Base-by-base conservation (phyloP, 2,888 invertebrate genomes). In the Ectemnius cavifrons region DNA sequence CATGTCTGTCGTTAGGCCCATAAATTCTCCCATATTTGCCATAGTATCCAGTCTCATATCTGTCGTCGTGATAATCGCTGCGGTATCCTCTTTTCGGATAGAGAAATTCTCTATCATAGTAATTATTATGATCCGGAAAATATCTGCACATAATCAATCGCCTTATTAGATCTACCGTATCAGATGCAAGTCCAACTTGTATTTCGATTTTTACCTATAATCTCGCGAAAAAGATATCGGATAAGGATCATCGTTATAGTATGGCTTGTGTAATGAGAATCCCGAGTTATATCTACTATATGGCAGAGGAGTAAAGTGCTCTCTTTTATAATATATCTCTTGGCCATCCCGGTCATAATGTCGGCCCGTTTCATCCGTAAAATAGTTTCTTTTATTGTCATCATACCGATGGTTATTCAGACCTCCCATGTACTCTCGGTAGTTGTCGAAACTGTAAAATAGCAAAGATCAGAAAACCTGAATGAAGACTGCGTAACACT, bases 401-500 rank as follows among this genome's bases (percentile, higher is more conserved):
- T 92, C 87, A 78, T 92, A 91, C 78, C 92, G 91, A 65, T 92
- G 92, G 76, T 92, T 92, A 5, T 91, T 92, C 71, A 92, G 91
- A 76, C 92, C 92, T 76, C 91, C 91, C 80, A 91, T 90, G 11
- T 89, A 91, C n/a, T 86, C 84, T 59, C 91, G 90, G 73, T 92
- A 92, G 23, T 91, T 87, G 4, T 92, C 92, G 27, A 89, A 86
- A 66, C 93, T 86, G 46, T 16, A 52, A 52, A 52, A 16, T 52
- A 52, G 13, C n/a, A 11, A 6, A 13, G 16, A 52, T 52, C 5
- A 52, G 16, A 52, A 52, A 52, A 16, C 1, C 2, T 11, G 52
- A 16, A 52, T 5, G 52, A 14, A n/a, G 52, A 52, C 37, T 11
- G 4, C 37, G 8, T 0, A 37, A 37, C 37, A 11, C 27, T 58